These are phyloP conservation scores for Elephas maximus DNA, from an alignment of 2,113 vertebrate species.

Conservation along the genomic window DNA sequence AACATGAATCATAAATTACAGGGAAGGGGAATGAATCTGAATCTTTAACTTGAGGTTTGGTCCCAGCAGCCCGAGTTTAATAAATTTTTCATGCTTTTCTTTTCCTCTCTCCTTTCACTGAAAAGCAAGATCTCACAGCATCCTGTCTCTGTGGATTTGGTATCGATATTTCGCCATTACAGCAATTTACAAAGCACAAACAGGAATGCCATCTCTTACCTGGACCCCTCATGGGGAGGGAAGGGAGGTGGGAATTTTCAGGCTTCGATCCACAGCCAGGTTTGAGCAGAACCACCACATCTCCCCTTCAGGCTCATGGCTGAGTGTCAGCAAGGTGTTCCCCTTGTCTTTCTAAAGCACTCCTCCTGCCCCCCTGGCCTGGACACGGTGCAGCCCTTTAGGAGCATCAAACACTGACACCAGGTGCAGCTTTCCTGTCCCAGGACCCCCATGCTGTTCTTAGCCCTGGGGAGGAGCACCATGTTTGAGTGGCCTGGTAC, in stretches of 20 bases:
- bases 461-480: rapidly evolving
- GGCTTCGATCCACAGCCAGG: no score
- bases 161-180: background rate
- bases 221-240: background rate
- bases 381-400: rapidly evolving
- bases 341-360: rapidly evolving
- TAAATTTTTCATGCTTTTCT: slow-evolving; percentile 55
- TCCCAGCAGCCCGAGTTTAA: slow-evolving; percentile 78
- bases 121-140: background rate
- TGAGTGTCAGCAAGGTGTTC: rapidly evolving
- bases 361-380: background rate
- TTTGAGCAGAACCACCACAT: rapidly evolving
- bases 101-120: background rate
- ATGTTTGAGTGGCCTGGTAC: rapidly evolving
- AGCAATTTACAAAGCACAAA: background rate
- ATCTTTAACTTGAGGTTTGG: slow-evolving; percentile 52
- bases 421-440: rapidly evolving
- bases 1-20: slow-evolving; percentile 52
- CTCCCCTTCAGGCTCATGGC: background rate
- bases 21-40: slow-evolving; percentile 39
- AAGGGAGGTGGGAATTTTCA: rapidly evolving
- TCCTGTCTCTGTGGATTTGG: background rate
- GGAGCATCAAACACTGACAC: rapidly evolving
- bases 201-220: background rate
- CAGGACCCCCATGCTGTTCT: rapidly evolving